These are phyloP conservation scores for Unio delphinus DNA, from an alignment of 2,888 invertebrate genomes.

Conservation along the genomic window DNA sequence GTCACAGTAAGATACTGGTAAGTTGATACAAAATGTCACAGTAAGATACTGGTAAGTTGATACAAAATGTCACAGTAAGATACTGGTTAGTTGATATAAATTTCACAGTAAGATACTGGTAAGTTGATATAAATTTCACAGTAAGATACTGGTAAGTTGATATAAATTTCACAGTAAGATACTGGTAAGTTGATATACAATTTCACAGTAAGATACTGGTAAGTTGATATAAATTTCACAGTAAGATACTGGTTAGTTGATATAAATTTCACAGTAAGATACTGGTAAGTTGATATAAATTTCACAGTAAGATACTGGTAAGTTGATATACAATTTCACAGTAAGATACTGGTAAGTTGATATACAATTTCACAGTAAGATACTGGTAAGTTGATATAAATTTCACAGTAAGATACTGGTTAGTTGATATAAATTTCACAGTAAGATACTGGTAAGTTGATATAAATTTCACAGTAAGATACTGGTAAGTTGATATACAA, in stretches of 20 bases:
- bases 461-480: constrained; percentile 69
- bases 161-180: no score
- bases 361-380: constrained; percentile 69
- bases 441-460: constrained; percentile 73
- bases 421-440: constrained; percentile 40
- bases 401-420: constrained; percentile 71
- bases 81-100: no score
- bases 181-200: constrained; percentile 24
- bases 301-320: constrained; percentile 71
- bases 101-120: no score
- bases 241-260: constrained; percentile 73
- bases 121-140: no score
- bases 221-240: constrained; percentile 40
- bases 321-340: constrained; percentile 35
- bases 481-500: constrained; percentile 61
- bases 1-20: no score
- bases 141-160: no score
- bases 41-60: no score
- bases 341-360: constrained; percentile 73
- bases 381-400: constrained; percentile 61
- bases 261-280: constrained; percentile 69
- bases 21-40: no score
- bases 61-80: no score
- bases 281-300: constrained; percentile 61
- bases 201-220: constrained; percentile 71